Percentiles rank a stretch among this genome's conserved stretches.
Conservation (phyloP, 2,888 invertebrate genomes). For the Folsomia manolachei region DNA sequence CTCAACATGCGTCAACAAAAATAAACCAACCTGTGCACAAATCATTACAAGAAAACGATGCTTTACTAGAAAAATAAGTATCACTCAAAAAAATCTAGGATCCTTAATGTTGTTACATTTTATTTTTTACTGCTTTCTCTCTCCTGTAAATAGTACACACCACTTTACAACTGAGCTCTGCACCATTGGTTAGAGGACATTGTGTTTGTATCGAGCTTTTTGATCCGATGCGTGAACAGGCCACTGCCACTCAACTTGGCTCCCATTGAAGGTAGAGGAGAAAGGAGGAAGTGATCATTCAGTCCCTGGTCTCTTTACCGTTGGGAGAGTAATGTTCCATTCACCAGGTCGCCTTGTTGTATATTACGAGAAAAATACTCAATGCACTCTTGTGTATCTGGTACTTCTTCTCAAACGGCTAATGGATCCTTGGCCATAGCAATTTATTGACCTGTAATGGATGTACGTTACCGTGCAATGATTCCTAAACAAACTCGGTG, state of each 20-base stretch:
- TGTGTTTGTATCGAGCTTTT: not conserved
- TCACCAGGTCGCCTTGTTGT: not conserved
- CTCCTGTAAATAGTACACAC: not conserved
- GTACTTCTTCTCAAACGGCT: not conserved
- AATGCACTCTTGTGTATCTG: not conserved
- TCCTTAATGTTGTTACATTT: not conserved
- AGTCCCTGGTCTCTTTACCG: not conserved
- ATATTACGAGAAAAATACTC: too few species aligned
- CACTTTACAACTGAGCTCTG: too few species aligned
- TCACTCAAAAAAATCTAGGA: not conserved
- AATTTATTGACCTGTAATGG: slow-evolving; percentile 4
- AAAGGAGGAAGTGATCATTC: not conserved
- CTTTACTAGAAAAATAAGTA: not conserved
- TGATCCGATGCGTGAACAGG: not conserved
- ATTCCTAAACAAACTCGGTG: not conserved
- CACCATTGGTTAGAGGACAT: too few species aligned
- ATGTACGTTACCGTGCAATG: not conserved
- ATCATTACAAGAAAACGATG: too few species aligned
- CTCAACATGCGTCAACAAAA: too few species aligned
- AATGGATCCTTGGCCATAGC: not conserved
- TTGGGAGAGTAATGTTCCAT: not conserved
- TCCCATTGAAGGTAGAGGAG: not conserved
- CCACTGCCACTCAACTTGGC: not conserved
- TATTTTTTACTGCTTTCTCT: not conserved
- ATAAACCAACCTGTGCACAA: too few species aligned